These are phyloP conservation scores for Lycocerus yunnanus DNA, from an alignment of 2,888 invertebrate species.

Conservation along the genomic window DNA sequence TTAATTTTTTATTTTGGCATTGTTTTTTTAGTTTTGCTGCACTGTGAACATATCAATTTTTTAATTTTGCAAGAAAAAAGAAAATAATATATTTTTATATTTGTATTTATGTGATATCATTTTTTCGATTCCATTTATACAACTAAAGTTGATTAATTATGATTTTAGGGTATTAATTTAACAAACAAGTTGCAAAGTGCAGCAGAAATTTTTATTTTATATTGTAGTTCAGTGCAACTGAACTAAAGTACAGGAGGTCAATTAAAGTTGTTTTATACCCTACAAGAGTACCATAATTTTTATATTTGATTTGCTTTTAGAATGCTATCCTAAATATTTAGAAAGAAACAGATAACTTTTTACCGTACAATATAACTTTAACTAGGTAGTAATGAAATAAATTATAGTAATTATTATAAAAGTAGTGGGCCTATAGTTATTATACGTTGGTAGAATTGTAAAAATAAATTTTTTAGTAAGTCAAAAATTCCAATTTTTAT, in stretches of 20 bases:
- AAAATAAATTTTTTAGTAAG: constrained; percentile 36
- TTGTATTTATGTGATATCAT: constrained; percentile 8
- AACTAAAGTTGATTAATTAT: not conserved
- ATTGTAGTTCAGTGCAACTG: not conserved
- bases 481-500: constrained; percentile 18
- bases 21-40: constrained; percentile 36
- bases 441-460: constrained; percentile 41
- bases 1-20: constrained; percentile 25
- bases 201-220: constrained; percentile 14
- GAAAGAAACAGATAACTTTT: not conserved
- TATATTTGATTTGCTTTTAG: constrained; percentile 1
- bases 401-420: constrained; percentile 43
- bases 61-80: constrained; percentile 14
- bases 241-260: not conserved
- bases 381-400: constrained; percentile 51
- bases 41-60: constrained; percentile 38
- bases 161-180: constrained; percentile 1
- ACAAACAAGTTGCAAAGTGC: constrained; percentile 6
- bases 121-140: not conserved
- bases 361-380: constrained; percentile 38
- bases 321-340: constrained; percentile 3
- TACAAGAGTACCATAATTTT: not conserved
- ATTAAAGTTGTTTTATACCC: not conserved
- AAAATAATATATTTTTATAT: constrained; percentile 33
- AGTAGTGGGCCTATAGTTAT: constrained; percentile 54